Conservation (phyloP, 2,888 invertebrate genomes). For the Rhagonycha fulva region DNA sequence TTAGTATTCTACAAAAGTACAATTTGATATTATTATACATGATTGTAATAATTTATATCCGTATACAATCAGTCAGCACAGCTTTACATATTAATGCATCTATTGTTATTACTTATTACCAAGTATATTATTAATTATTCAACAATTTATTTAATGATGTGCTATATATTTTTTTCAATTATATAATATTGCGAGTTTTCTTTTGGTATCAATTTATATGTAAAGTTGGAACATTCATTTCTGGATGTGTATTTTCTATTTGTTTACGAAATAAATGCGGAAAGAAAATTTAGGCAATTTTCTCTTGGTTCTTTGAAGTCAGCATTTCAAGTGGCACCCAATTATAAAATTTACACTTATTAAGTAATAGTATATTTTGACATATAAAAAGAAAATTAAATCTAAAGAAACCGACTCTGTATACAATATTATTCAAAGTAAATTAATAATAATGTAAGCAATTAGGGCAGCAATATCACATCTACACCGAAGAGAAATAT, state of each 20-base stretch:
- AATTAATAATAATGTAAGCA: not conserved
- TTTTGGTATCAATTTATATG: not conserved
- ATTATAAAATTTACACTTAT: not conserved
- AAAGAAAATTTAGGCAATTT: not conserved
- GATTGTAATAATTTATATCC: not conserved
- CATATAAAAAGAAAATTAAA: not conserved
- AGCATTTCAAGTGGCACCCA: not conserved
- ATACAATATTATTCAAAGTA: not conserved
- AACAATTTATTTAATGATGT: not conserved
- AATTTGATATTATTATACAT: not conserved
- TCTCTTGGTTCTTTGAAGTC: not conserved
- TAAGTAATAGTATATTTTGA: not conserved
- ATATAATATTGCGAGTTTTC: not conserved
- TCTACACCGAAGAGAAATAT: not conserved
- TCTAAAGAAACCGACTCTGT: not conserved
- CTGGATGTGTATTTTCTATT: not conserved
- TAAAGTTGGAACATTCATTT: not conserved
- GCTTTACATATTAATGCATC: not conserved
- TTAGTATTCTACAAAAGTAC: not conserved
- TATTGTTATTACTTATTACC: not conserved
- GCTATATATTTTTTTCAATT: not conserved
- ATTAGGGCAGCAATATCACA: not conserved
- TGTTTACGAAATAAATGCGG: not conserved
- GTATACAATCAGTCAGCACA: not conserved
- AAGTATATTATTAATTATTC: not conserved